phyloP scores from a whole-genome alignment of 1,140 invertebrate genomes.

The Drosophila dunni region DNA sequence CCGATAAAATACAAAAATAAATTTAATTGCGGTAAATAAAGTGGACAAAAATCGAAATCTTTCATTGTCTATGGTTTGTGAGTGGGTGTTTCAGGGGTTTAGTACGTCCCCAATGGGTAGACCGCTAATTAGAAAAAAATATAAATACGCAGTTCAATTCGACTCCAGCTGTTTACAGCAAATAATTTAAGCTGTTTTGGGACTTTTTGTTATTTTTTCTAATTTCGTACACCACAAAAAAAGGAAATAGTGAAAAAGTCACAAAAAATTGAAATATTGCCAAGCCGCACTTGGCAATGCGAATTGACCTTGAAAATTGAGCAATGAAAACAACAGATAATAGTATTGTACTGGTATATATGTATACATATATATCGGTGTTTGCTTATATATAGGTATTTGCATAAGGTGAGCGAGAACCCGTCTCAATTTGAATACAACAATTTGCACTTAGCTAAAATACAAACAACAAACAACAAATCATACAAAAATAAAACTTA shows the following conservation, averaged over 20 bases:
- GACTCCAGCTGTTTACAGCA: slow-evolving; percentile 29
- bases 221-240: slow-evolving; percentile 13
- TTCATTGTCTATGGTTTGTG: slow-evolving; percentile 27
- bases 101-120: background rate
- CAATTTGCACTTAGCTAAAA: slow-evolving; percentile 31
- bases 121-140: slow-evolving; percentile 31
- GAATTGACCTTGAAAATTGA: slow-evolving; percentile 38
- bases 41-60: slow-evolving; percentile 12
- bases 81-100: slow-evolving; percentile 1
- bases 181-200: slow-evolving; percentile 46
- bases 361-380: too few relatives aligned
- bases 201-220: slow-evolving; percentile 31
- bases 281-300: slow-evolving; percentile 41
- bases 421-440: slow-evolving; percentile 19
- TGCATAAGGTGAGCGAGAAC: slow-evolving; percentile 71
- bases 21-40: slow-evolving; percentile 35
- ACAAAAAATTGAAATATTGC: slow-evolving; percentile 21
- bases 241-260: slow-evolving; percentile 12
- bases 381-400: slow-evolving; percentile 34
- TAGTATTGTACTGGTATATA: background rate
- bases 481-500: background rate
- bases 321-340: slow-evolving; percentile 14
- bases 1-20: slow-evolving; percentile 53
- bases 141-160: slow-evolving; percentile 32
- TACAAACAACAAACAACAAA: background rate